Conservation (phyloP, 2,113 vertebrate genomes). For the Sclerurus mexicanus region DNA sequence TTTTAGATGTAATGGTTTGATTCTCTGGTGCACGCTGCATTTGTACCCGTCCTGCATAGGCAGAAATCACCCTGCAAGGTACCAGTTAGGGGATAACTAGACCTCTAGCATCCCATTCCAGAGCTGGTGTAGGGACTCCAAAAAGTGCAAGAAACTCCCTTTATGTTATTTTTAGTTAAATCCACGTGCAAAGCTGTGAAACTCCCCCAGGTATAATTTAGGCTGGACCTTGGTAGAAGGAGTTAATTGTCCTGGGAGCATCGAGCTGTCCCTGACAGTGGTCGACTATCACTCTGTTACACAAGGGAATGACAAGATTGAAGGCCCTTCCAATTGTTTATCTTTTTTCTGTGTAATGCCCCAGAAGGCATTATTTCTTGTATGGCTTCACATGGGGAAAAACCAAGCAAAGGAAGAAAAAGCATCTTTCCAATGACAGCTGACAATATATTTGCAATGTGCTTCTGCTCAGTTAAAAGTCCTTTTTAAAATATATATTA, state of each 20-base stretch:
- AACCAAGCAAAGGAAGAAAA: not conserved
- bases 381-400: not conserved
- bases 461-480: not conserved
- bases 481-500: not conserved
- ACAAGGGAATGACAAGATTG: conserved; percentile 9
- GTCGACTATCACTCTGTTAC: not conserved
- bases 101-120: not conserved
- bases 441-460: not conserved
- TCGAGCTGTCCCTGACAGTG: not conserved
- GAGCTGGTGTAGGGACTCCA: not conserved
- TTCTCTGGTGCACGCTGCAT: not conserved
- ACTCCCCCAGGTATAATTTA: not conserved
- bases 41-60: not conserved
- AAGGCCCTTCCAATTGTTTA: not conserved
- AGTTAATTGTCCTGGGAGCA: not conserved
- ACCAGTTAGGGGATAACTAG: accelerated
- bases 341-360: not conserved
- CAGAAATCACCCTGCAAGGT: not conserved
- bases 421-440: not conserved
- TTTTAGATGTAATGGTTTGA: not conserved
- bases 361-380: conserved; percentile 40
- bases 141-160: not conserved
- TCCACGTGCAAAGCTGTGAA: accelerated
- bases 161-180: not conserved
- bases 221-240: not conserved